Base-by-base conservation (phyloP, 2,888 invertebrate genomes). In the Xanthia icteritia region DNA sequence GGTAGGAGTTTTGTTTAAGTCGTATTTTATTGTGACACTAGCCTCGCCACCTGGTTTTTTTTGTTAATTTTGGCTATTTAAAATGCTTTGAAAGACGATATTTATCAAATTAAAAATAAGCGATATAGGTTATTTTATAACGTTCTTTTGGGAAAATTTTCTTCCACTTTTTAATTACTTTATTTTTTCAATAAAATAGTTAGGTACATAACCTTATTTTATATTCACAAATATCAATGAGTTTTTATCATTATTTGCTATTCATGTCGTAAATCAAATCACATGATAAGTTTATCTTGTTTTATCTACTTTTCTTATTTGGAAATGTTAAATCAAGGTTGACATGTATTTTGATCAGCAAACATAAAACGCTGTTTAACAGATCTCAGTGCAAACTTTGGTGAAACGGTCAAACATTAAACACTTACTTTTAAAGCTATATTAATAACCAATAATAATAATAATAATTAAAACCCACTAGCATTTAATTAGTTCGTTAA, bases 11-110 rank as follows among this genome's bases (percentile, higher is more conserved):
- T 89, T 91, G 90, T 90, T 88, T 89, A 88, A 89, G 80, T 86
- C 86, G 87, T 88, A 88, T 88, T 91, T 92, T 90, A 92, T 91
- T 89, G 90, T 91, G 89, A 91, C 92, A 90, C 92, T 88, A 90
- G 76, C 64, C 82, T 75, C 73, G 77, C 77, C 87, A 88, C 84
- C 83, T 84, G 74, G 61, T 23, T 79, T 86, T 86, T 86, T 86
- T 82, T 88, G 76, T 86, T 78, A 81, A 77, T 73, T 84, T 80
- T 76, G 66, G 81, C 76, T 85, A 87, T 87, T 81, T 69, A 75
- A 77, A 73, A 73, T 74, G 54, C 54, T 48, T 66, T 77, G 73
- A 80, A 87, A 85, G 48, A 78, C 85, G 81, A 85, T 81, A 83
- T 83, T 68, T 65, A 75, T 77, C 54, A 31, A 58, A 66, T 60